These are phyloP conservation scores for Miltochrista miniata DNA, from an alignment of 2,888 invertebrate genomes.

Conservation along the genomic window DNA sequence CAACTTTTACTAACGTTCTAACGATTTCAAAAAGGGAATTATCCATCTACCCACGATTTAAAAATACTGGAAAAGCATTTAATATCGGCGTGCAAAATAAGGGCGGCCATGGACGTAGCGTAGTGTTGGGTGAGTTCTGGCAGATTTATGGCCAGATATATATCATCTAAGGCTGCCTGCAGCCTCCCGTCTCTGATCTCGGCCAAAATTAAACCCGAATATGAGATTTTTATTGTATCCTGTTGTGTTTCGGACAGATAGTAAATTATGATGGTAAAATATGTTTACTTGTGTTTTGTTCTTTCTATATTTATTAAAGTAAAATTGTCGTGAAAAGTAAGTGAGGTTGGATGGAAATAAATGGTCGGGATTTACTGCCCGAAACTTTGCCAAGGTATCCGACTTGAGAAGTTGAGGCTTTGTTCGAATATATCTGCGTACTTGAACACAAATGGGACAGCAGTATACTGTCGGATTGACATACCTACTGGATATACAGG, in stretches of 20 bases:
- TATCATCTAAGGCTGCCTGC: conserved; percentile 62
- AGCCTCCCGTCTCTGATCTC: conserved; percentile 15
- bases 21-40: background rate
- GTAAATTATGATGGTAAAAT: conserved; percentile 4
- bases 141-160: conserved; percentile 75
- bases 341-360: background rate
- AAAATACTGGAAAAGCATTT: conserved; percentile 34
- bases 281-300: background rate
- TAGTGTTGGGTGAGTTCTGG: conserved; percentile 47
- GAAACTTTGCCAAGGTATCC: background rate
- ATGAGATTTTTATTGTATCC: conserved; percentile 17
- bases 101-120: conserved; percentile 20
- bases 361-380: background rate
- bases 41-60: conserved; percentile 15
- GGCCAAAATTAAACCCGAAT: conserved; percentile 30
- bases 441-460: no score
- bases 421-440: no score
- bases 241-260: conserved; percentile 12
- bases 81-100: conserved; percentile 33
- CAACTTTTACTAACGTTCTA: background rate
- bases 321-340: background rate
- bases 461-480: no score
- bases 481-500: no score
- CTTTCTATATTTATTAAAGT: background rate
- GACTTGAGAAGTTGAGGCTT: no score